Evolutionary conservation across 2,797 vertebrate genomes (phyloP).

Genomic region (Gila robusta): DNA sequence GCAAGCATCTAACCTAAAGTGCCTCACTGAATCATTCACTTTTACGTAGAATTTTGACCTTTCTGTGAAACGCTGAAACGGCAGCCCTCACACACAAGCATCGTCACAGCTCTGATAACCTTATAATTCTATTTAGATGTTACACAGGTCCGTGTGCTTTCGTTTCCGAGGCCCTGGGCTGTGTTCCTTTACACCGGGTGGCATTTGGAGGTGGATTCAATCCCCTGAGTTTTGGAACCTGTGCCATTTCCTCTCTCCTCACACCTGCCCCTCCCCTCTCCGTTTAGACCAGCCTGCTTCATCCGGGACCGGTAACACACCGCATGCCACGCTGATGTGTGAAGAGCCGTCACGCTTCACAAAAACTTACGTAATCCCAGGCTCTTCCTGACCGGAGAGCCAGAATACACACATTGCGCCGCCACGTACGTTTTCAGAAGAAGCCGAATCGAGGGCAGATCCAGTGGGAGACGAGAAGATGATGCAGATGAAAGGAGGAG

Average conservation of each 20-base stretch:
- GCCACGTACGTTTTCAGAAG: slow-evolving; percentile 24
- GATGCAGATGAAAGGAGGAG: slow-evolving; percentile 15
- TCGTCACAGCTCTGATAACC: slow-evolving; percentile 11
- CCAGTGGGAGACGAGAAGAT: slow-evolving; percentile 23
- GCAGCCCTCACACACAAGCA: slow-evolving; percentile 25
- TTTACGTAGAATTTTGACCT: neutral
- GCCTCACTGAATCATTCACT: slow-evolving; percentile 6
- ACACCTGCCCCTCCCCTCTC: slow-evolving; percentile 39
- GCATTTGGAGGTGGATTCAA: slow-evolving; percentile 58
- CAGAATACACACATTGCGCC: slow-evolving; percentile 30
- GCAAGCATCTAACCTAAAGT: slow-evolving; percentile 1
- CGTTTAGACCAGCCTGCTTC: slow-evolving; percentile 58
- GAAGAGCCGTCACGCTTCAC: slow-evolving; percentile 64
- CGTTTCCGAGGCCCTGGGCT: neutral
- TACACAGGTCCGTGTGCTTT: neutral
- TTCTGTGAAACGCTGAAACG: slow-evolving; percentile 28
- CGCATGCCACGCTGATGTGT: slow-evolving; percentile 68
- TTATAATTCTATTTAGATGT: slow-evolving; percentile 27
- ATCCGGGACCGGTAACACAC: slow-evolving; percentile 45
- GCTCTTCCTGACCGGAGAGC: slow-evolving; percentile 45
- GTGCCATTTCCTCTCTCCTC: slow-evolving; percentile 58
- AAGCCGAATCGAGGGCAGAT: slow-evolving; percentile 47
- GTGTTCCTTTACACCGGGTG: slow-evolving; percentile 30
- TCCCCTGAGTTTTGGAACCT: slow-evolving; percentile 66
- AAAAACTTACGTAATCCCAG: slow-evolving; percentile 63